phyloP scores from a whole-genome alignment of 2,113 vertebrate species.

The Siniperca chuatsi region DNA sequence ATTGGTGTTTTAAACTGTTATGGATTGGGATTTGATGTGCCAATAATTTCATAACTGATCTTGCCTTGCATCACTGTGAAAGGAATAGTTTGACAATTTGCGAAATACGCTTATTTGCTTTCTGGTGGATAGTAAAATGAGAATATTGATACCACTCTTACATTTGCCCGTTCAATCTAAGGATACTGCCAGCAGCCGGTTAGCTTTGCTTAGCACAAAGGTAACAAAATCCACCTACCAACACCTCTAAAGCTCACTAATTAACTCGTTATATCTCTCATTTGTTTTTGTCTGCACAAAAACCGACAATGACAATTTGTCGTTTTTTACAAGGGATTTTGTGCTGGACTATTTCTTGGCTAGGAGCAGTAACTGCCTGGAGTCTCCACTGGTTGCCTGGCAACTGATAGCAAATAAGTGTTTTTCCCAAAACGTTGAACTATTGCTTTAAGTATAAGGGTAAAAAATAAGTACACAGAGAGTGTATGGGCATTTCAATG shows the following conservation, averaged over 20 bases:
- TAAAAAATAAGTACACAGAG: background rate
- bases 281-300: background rate
- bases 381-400: background rate
- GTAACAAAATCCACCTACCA: background rate
- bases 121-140: background rate
- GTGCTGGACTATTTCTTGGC: background rate
- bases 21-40: constrained; percentile 1
- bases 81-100: background rate
- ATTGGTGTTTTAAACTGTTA: constrained; percentile 8
- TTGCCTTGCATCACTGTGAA: background rate
- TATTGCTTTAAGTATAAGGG: background rate
- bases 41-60: background rate
- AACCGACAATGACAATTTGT: background rate
- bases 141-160: background rate
- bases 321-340: background rate
- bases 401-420: background rate
- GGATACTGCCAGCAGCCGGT: background rate
- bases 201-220: background rate
- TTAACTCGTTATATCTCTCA: background rate
- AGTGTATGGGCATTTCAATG: background rate
- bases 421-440: background rate
- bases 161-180: background rate
- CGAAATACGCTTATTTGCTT: background rate
- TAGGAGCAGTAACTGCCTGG: background rate
- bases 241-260: background rate